Evolutionary conservation across 2,888 invertebrate species (phyloP).

Genomic region (Leucoma salicis): DNA sequence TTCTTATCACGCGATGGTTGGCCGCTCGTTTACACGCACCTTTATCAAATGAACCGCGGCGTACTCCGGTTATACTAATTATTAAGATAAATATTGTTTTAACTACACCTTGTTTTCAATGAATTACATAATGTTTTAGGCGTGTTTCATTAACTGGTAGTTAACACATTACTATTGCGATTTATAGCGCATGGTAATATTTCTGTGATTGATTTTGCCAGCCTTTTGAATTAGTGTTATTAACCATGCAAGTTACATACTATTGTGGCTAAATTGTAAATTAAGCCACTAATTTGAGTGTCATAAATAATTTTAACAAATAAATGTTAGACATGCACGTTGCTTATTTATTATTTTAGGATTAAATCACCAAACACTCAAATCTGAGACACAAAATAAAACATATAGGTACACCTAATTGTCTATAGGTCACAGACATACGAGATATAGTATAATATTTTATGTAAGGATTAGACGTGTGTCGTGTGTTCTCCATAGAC

Average conservation of each 20-base stretch:
- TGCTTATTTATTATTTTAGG: too few relatives aligned
- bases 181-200: slow-evolving; percentile 32
- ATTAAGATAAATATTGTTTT: slow-evolving; percentile 79
- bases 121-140: slow-evolving; percentile 56
- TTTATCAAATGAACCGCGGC: slow-evolving; percentile 71
- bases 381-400: too few relatives aligned
- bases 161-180: slow-evolving; percentile 46
- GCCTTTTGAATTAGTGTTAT: slow-evolving; percentile 26
- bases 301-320: too few relatives aligned
- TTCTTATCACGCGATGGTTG: slow-evolving; percentile 67
- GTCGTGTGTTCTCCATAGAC: too few relatives aligned
- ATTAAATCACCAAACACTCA: too few relatives aligned
- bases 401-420: too few relatives aligned
- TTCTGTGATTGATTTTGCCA: slow-evolving; percentile 36
- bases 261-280: slow-evolving; percentile 20
- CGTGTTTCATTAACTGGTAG: slow-evolving; percentile 43
- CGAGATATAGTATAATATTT: too few relatives aligned
- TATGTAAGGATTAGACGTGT: too few relatives aligned
- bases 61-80: slow-evolving; percentile 76
- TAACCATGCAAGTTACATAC: slow-evolving; percentile 32
- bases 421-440: too few relatives aligned
- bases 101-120: slow-evolving; percentile 68
- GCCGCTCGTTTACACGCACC: slow-evolving; percentile 66
- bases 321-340: too few relatives aligned
- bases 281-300: too few relatives aligned